phyloP scores from a whole-genome alignment of 2,888 invertebrate species.

The Aricia artaxerxes region DNA sequence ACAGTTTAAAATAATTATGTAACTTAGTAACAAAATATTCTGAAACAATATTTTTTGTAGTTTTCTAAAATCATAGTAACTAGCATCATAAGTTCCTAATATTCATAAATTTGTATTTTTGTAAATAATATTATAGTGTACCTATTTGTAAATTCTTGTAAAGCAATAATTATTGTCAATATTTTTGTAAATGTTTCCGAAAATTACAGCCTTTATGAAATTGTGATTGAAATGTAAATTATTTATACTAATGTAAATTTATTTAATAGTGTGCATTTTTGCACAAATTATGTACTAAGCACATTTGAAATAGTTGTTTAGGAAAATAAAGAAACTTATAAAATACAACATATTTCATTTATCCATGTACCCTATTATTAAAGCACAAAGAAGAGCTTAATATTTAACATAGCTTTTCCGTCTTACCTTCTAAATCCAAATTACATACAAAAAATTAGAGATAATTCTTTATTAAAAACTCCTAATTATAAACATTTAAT shows the following conservation, averaged over 20 bases:
- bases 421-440: too few relatives aligned
- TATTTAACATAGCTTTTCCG: too few relatives aligned
- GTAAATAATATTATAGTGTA: slow-evolving; percentile 4
- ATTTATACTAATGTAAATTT: slow-evolving; percentile 53
- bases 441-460: too few relatives aligned
- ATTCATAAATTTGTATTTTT: slow-evolving; percentile 25
- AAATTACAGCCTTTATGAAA: slow-evolving; percentile 53
- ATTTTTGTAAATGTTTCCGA: slow-evolving; percentile 20
- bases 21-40: not conserved
- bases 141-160: not conserved
- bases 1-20: not conserved
- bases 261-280: slow-evolving; percentile 24
- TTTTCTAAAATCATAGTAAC: slow-evolving; percentile 8
- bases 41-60: not conserved
- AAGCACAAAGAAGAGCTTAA: too few relatives aligned
- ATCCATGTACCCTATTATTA: slow-evolving; percentile 25
- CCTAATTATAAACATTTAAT: too few relatives aligned
- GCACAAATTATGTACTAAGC: slow-evolving; percentile 23
- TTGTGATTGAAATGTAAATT: slow-evolving; percentile 63
- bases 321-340: slow-evolving; percentile 31
- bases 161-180: slow-evolving; percentile 8
- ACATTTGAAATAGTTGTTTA: slow-evolving; percentile 32
- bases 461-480: too few relatives aligned
- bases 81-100: slow-evolving; percentile 25
- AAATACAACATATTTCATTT: slow-evolving; percentile 15